Conservation (phyloP, 1,140 invertebrate species). For the Mercenaria mercenaria region DNA sequence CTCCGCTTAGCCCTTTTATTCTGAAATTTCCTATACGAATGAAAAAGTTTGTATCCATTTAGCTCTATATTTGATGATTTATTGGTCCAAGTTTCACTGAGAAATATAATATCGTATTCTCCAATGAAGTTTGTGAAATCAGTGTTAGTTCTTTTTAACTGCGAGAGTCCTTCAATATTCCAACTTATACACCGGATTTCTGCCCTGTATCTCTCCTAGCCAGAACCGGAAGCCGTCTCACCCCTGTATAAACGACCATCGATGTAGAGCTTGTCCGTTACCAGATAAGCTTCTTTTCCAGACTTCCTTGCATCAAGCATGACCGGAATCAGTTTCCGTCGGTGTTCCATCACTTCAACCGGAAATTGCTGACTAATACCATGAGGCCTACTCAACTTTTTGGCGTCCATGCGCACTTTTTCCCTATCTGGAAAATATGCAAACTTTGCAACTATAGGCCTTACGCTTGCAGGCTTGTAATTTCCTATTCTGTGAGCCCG, state of each 20-base stretch:
- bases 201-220: too few species aligned
- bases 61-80: background rate
- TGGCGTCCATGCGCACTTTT: background rate
- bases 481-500: background rate
- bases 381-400: background rate
- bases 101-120: too few species aligned
- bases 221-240: too few species aligned
- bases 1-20: background rate
- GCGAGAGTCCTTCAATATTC: too few species aligned
- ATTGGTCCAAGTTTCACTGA: background rate
- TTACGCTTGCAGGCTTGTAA: background rate
- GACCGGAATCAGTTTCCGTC: slow-evolving; percentile 9
- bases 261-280: slow-evolving; percentile 17
- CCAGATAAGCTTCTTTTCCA: slow-evolving; percentile 10
- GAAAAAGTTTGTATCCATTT: background rate
- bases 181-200: too few species aligned
- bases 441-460: background rate
- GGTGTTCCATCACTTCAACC: background rate
- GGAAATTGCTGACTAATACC: slow-evolving; percentile 14
- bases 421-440: slow-evolving; percentile 13
- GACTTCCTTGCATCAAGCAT: background rate
- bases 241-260: too few species aligned
- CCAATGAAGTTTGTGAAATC: too few species aligned
- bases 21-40: slow-evolving; percentile 10
- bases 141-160: too few species aligned